These are phyloP conservation scores for Idris sp. DNA, from an alignment of 1,140 invertebrate species.

Conservation along the genomic window DNA sequence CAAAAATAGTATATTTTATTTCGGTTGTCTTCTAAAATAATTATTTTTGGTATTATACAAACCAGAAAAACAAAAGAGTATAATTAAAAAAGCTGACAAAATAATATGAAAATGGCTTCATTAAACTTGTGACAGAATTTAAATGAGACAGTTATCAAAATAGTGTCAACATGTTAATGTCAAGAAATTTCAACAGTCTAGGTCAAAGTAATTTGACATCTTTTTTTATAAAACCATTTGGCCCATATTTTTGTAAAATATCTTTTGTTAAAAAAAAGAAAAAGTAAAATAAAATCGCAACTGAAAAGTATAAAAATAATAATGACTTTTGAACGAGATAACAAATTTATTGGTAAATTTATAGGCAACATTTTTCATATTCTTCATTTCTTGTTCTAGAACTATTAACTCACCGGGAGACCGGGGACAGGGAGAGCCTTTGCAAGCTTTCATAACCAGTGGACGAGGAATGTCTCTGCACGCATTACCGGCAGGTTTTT, in stretches of 20 bases:
- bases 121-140: slow-evolving; percentile 7
- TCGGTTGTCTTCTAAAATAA: not conserved
- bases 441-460: slow-evolving; percentile 86
- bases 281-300: no score
- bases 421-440: slow-evolving; percentile 81
- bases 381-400: slow-evolving; percentile 33
- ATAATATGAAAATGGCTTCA: not conserved
- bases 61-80: no score
- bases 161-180: slow-evolving; percentile 24
- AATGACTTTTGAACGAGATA: no score
- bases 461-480: slow-evolving; percentile 87
- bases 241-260: not conserved
- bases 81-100: no score
- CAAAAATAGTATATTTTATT: slow-evolving; percentile 8
- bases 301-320: no score
- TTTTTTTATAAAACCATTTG: slow-evolving; percentile 14
- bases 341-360: slow-evolving; percentile 22
- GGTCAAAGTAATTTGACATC: slow-evolving; percentile 28
- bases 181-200: slow-evolving; percentile 23
- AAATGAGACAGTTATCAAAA: slow-evolving; percentile 41
- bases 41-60: slow-evolving; percentile 4
- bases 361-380: slow-evolving; percentile 30
- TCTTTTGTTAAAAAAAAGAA: slow-evolving; percentile 14
- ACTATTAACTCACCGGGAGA: slow-evolving; percentile 67
- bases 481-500: slow-evolving; percentile 88